Evolutionary conservation across 2,113 vertebrate genomes (phyloP).

Genomic region (Cyanoliseus patagonus): DNA sequence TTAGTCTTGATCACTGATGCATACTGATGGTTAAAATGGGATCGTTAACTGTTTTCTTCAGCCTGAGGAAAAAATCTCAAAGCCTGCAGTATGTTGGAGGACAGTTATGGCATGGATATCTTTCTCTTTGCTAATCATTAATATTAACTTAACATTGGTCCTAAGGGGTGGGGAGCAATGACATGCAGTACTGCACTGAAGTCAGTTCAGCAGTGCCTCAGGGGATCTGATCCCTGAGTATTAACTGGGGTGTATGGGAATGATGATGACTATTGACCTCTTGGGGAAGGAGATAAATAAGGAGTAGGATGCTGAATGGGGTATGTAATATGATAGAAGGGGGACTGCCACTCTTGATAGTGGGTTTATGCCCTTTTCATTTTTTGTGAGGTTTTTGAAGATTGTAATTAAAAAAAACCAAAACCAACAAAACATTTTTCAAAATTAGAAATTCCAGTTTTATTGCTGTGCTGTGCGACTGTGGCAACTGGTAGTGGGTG

Average conservation of each 20-base stretch:
- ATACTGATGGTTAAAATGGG: neutral
- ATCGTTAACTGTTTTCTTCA: neutral
- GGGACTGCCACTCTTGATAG: neutral
- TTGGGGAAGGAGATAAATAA: neutral
- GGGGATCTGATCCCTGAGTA: neutral
- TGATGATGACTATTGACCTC: neutral
- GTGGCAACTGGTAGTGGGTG: neutral
- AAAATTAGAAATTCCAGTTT: neutral
- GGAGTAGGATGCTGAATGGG: neutral
- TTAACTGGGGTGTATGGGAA: neutral
- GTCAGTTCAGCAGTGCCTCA: neutral
- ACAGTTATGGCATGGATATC: neutral
- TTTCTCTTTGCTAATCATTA: slow-evolving; percentile 65
- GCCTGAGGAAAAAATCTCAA: neutral
- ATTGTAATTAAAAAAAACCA: neutral
- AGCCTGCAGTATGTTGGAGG: neutral
- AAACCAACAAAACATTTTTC: neutral
- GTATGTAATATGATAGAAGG: neutral
- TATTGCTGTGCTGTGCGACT: neutral
- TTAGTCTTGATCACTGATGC: neutral
- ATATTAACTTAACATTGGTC: neutral
- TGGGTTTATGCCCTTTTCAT: neutral
- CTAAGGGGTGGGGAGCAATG: neutral
- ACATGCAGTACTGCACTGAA: neutral
- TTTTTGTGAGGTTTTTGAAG: neutral